Base-by-base conservation (phyloP, 2,113 vertebrate genomes). In the Empidonax traillii region DNA sequence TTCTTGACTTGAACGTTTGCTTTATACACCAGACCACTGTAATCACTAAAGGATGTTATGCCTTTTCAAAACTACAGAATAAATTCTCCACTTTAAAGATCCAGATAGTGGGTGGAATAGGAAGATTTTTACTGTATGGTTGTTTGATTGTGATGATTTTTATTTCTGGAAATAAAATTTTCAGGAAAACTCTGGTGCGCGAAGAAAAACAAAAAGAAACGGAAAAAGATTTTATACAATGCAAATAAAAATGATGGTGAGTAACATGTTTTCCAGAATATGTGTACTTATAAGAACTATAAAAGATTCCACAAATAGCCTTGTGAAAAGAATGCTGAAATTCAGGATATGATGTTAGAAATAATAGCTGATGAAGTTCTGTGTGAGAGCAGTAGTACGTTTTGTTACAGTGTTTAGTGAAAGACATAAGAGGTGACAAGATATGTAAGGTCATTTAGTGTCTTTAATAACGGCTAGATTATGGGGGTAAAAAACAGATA, bases 191-290 rank as follows among this genome's bases (percentile, higher is more conserved):
- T 98, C 6, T 99, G 99, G 99, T 99, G 98, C 12, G 98, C 98
- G 8, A 99, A 99, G 98, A 99, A 99, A 90, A 99, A 97, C 98
- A 99, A 99, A 97, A 99, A 99, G 97, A 99, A 98, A 79, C 98
- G 98, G 95, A 99, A 99, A 97, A 99, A 99, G 81, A 98, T 97
- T 82, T 96, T 98, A n/a, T 98, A 98, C 80, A 98, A 98, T 68
- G 97, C 98, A 46, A 98, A 97, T 97, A 99, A 98, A 98, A 99
- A 98, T 67, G 98, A 98, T 89, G 99, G 99, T 99, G 97, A 98
- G 98, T 65, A 90, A 35, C 35, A 24, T 73, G n/a, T 58, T 92
- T 33, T 80, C 35, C 10, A 17, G 21, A 14, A 4, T 9, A 0
- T 55, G 8, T 71, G 5, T 27, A 12, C 19, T 77, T 91, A 14